Evolutionary conservation across 2,888 invertebrate species (phyloP), one percentile per base, ranked within the genome.

Genomic region (Dynastes hyllus): DNA sequence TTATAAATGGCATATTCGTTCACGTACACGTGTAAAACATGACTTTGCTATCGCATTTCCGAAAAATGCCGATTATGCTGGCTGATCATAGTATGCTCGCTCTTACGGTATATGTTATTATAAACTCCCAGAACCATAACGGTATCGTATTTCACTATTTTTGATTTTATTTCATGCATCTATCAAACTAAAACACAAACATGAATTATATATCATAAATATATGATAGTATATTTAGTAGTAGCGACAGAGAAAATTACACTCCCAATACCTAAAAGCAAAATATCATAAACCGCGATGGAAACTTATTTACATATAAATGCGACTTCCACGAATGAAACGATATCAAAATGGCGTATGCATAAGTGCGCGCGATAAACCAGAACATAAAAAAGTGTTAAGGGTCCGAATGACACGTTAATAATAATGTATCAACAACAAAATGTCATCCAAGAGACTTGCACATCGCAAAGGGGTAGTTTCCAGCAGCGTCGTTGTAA

Each of bases 401-500:
- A 73, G 58, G 73, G 58, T 73, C 40, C 16, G 58, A 29, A 6
- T 40, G 73, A 61, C 73, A 61, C 73, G 61, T 75, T 75, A 63
- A 75, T 75, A 75, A 77, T 79, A 77, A 79, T 79, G 79, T 67
- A 66, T 77, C 77, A 71, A 66, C 63, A 70, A 53, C 45, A 76
- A 63, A 77, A 79, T 77, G 79, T 79, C 79, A 77, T 71, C 77
- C 55, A 83, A 80, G 78, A 83, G 83, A 82, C 79, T 82, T 22
- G 81, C 76, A 22, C 82, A 84, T 76, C 84, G 83, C 81, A 85
- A 83, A 81, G 85, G 84, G 77, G 83, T 83, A 76, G 84, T 84
- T 78, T 82, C 83, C 53, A 80, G 83, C 78, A 78, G 78, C 45
- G 69, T 51, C 73, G 66, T 75, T 32, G 80, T 82, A 79, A 77